Evolutionary conservation across 2,797 vertebrate genomes (phyloP).

Genomic region (Sebastolobus altivelis): DNA sequence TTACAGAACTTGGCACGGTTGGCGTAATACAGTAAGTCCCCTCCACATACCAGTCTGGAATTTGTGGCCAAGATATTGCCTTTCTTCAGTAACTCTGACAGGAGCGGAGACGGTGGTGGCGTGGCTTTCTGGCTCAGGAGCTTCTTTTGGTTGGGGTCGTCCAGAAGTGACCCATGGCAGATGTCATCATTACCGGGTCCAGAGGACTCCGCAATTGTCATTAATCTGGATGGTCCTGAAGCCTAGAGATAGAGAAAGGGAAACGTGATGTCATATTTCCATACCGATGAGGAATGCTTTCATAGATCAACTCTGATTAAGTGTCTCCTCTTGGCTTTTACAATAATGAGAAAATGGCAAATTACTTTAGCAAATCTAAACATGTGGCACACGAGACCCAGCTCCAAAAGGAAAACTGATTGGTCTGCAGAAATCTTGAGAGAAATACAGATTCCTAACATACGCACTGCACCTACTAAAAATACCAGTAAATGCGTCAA

Average conservation of each 20-base stretch:
- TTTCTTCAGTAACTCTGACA: constrained; percentile 99
- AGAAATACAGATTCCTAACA: neutral
- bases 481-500: neutral
- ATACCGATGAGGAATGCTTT: neutral
- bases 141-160: constrained; percentile 96
- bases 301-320: neutral
- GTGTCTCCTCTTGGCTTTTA: neutral
- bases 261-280: constrained; percentile 46
- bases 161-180: constrained; percentile 89
- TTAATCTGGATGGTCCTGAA: constrained; percentile 88
- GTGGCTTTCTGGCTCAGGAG: constrained; percentile 94
- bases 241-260: constrained; percentile 85
- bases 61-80: constrained; percentile 95
- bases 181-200: constrained; percentile 87
- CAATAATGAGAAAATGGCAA: neutral
- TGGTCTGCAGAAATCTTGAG: neutral
- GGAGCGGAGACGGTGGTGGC: constrained; percentile 96
- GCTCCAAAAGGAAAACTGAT: neutral
- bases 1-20: constrained; percentile 2
- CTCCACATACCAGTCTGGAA: constrained; percentile 92
- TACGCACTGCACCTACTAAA: neutral
- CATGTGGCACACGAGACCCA: neutral
- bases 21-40: neutral
- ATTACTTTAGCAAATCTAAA: neutral
- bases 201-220: constrained; percentile 86